Conservation (phyloP, 2,797 vertebrate genomes). For the Chelon auratus region DNA sequence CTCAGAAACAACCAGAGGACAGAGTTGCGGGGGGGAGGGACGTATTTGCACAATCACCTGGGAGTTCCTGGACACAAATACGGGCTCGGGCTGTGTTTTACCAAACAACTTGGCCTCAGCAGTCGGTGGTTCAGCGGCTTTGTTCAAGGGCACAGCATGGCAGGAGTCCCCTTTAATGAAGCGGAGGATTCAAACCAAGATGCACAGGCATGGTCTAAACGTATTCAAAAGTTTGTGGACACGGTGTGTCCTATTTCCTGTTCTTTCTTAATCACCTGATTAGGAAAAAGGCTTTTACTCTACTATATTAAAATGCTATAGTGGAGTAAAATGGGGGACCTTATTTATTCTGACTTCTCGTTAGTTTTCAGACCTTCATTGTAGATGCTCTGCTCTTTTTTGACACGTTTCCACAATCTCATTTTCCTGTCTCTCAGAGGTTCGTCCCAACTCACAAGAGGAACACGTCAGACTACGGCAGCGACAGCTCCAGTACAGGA, state of each 20-base stretch:
- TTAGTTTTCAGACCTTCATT: background rate
- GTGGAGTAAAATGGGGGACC: too few relatives aligned
- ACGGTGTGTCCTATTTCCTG: too few relatives aligned
- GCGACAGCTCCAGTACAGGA: conserved; percentile 78
- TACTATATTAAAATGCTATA: too few relatives aligned
- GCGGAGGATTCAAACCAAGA: too few relatives aligned
- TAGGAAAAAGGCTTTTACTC: too few relatives aligned
- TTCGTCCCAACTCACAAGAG: conserved; percentile 75
- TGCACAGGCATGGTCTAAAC: too few relatives aligned
- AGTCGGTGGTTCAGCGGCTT: conserved; percentile 1
- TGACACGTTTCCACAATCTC: background rate
- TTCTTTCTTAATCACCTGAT: too few relatives aligned
- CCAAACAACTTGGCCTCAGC: background rate
- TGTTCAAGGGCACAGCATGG: conserved; percentile 25
- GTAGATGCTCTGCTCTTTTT: background rate
- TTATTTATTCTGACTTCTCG: too few relatives aligned
- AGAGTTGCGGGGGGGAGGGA: background rate
- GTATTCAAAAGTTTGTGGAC: too few relatives aligned
- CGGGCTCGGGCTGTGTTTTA: conserved; percentile 2
- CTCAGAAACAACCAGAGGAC: conserved; percentile 18
- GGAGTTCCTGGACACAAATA: conserved; percentile 37
- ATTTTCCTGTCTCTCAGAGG: conserved; percentile 50
- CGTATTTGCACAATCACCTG: conserved; percentile 36
- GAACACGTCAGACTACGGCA: conserved; percentile 82
- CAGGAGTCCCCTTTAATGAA: too few relatives aligned